Percentiles rank a stretch among this genome's conserved stretches.
Conservation (phyloP, 2,113 vertebrate species). For the Pyrgilauda ruficollis region DNA sequence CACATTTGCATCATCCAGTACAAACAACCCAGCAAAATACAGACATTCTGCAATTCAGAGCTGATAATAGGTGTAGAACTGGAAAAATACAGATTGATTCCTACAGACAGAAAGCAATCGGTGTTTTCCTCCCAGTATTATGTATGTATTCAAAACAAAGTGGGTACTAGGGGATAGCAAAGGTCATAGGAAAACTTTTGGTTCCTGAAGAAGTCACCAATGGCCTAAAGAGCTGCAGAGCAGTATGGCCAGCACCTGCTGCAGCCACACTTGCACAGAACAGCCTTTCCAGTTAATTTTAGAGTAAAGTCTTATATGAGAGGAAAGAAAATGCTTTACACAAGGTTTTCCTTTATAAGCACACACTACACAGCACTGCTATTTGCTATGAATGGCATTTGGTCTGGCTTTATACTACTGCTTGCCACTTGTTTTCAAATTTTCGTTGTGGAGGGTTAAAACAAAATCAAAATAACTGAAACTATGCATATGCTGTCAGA, state of each 20-base stretch:
- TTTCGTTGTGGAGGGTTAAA: neutral
- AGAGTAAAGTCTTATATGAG: neutral
- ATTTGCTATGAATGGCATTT: neutral
- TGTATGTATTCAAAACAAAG: neutral
- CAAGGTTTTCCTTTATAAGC: neutral
- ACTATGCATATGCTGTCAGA: neutral
- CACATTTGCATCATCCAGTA: neutral
- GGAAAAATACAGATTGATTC: neutral
- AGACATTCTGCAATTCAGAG: neutral
- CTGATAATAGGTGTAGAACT: neutral
- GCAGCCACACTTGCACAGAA: neutral
- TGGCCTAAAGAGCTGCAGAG: neutral
- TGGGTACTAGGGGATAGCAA: neutral
- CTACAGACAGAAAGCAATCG: neutral
- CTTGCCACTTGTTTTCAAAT: neutral
- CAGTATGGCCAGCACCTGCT: neutral
- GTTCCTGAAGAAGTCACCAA: neutral
- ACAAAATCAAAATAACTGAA: neutral
- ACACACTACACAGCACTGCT: neutral
- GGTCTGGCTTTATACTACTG: neutral
- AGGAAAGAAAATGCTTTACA: neutral
- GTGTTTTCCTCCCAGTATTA: neutral
- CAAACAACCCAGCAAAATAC: neutral
- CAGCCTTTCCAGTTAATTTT: neutral
- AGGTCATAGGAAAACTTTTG: neutral